Evolutionary conservation across 2,797 vertebrate genomes (phyloP), one percentile per base, ranked within the genome.

Genomic region (Menidia menidia): DNA sequence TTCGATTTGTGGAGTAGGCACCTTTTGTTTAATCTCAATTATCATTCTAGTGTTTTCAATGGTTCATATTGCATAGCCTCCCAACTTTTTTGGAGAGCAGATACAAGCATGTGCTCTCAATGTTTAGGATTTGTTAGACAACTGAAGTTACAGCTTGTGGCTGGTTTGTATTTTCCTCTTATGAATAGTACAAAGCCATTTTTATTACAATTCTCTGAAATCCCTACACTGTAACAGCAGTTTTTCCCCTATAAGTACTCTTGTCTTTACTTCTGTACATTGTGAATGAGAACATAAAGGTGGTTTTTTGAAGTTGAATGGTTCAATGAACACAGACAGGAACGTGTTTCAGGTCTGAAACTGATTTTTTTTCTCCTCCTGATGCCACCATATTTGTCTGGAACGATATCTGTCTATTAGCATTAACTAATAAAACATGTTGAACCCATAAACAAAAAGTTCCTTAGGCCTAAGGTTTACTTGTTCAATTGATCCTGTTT

Each of bases 301-400:
- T 12, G 9, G 32, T 33, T 3, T 18, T 11, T 10, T 39, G 32
- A 6, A 39, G n/a, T 18, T 10, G 14, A 2, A 13, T 55, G 16
- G 15, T 15, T 33, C 32, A 35, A 55, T 15, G 16, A 2, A 15
- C 7, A 10, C 35, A 39, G 35, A 7, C 35, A 39, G 44, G 44
- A 39, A 39, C 35, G 35, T 13, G 35, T 39, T 2, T 68, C 35
- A 9, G 68, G 64, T 76, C 61, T 48, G 55, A 74, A 57, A 65
- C 58, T 11, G 70, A 47, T 74, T 76, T 70, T 63, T 64, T 73
- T 66, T 86, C 79, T 62, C 79, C 59, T 53, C 76, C 69, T 55
- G 76, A 73, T 55, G 78, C 68, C 85, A 60, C 81, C 76, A 71
- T 78, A 76, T 89, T 75, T 80, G 88, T 90, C 81, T 81, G 73